Evolutionary conservation across 1,140 invertebrate genomes (phyloP).

Genomic region (Lordiphosa collinella): DNA sequence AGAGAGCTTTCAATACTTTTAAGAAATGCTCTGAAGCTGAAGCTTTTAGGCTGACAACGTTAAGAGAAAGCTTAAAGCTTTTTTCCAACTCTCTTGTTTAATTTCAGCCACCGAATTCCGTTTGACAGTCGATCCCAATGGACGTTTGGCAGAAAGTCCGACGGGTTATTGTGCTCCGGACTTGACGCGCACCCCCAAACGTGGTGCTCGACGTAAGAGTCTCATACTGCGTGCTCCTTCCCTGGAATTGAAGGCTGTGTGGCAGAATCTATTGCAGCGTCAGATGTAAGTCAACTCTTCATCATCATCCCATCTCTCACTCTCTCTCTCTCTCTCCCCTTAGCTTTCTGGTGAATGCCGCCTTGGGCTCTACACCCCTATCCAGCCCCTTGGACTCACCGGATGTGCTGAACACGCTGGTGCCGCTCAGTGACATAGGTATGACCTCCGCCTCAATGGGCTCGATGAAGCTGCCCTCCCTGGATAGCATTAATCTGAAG

Average conservation of each 20-base stretch:
- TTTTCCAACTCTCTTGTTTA: background rate
- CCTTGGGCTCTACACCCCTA: conserved; percentile 81
- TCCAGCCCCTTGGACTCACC: conserved; percentile 84
- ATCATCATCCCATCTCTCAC: background rate
- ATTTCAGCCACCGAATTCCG: conserved; percentile 86
- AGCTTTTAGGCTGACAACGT: too few species aligned
- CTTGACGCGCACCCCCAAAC: conserved; percentile 82
- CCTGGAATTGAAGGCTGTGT: conserved; percentile 90
- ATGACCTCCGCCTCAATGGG: conserved; percentile 73
- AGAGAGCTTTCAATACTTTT: too few species aligned
- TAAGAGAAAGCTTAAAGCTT: too few species aligned
- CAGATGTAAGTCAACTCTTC: conserved; percentile 86
- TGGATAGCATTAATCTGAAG: conserved; percentile 77
- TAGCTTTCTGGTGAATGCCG: conserved; percentile 84
- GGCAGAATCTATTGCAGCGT: conserved; percentile 92
- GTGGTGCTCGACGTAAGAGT: conserved; percentile 84
- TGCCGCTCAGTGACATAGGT: conserved; percentile 76
- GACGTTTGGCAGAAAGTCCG: conserved; percentile 83
- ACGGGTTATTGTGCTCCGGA: conserved; percentile 84
- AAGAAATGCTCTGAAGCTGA: too few species aligned
- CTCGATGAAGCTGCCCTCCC: conserved; percentile 76
- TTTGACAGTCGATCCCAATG: conserved; percentile 83
- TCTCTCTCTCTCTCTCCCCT: background rate
- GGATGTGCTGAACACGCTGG: conserved; percentile 79
- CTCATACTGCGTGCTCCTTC: conserved; percentile 88